Evolutionary conservation across 2,888 invertebrate genomes (phyloP).

Genomic region (Allolobophora icterica): DNA sequence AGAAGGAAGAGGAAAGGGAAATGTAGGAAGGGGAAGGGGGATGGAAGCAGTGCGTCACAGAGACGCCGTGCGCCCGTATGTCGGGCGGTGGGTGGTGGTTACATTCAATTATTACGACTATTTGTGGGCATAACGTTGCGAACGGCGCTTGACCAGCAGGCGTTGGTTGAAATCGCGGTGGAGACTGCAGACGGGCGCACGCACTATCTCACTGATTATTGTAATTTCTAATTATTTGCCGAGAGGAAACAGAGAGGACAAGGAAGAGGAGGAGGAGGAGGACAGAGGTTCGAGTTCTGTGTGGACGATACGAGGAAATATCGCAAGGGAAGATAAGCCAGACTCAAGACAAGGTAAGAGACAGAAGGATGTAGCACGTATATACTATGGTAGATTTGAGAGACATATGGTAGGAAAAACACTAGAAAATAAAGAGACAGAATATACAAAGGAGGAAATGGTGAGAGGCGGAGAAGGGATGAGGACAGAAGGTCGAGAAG

Average conservation of each 20-base stretch:
- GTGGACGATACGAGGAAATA: neutral
- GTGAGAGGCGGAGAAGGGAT: neutral
- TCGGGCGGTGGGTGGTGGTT: neutral
- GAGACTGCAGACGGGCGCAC: neutral
- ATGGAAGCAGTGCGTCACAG: neutral
- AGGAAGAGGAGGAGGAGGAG: neutral
- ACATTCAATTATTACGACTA: slow-evolving; percentile 15
- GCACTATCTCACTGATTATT: neutral
- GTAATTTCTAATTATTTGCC: neutral
- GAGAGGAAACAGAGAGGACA: neutral
- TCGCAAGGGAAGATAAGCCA: neutral
- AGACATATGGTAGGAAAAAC: neutral
- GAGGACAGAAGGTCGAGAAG: neutral
- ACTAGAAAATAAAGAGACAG: neutral
- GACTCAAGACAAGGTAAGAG: slow-evolving; percentile 1
- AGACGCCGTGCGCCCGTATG: neutral
- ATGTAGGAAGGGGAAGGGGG: neutral
- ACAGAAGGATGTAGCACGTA: neutral
- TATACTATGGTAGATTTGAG: neutral
- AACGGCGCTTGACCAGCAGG: slow-evolving; percentile 6
- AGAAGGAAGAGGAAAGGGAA: neutral
- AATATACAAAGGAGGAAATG: neutral
- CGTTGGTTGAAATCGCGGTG: neutral
- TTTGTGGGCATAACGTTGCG: slow-evolving; percentile 5
- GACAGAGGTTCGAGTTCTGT: slow-evolving; percentile 17